Evolutionary conservation across 1,140 invertebrate species (phyloP), one percentile per base, ranked within the genome.

Genomic region (Procambarus clarkii): DNA sequence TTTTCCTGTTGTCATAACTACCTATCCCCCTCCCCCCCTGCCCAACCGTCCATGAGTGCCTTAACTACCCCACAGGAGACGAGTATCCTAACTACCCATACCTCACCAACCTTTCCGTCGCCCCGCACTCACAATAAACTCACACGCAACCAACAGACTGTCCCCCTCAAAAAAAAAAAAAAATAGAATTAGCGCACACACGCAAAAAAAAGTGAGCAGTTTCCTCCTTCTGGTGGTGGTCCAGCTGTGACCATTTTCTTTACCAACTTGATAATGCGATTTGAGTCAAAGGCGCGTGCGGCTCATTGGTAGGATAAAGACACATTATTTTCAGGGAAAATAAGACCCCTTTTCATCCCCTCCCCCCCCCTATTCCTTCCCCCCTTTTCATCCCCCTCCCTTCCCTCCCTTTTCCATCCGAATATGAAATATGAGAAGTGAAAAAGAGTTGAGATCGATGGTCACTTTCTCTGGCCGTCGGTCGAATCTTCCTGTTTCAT

Each of bases 201-300:
- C 34, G n/a, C n/a, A n/a, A 34, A 34, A 34, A 34, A 34, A 34
- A 34, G 34, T 34, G 34, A 34, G 34, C 34, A 34, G 34, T 34
- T 1, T 34, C 34, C 34, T 1, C 34, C 85, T 50, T n/a, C 45
- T 71, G 58, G 24, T 71, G 58, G 24, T 58, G 54, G 44, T 34
- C 81, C 88, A 91, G 88, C 54, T 91, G 88, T 91, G 80, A 76
- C 82, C 88, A 91, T 91, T 91, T 91, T 76, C 81, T 91, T 91
- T 90, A 76, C 88, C 76, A 84, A 91, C 88, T 85, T 78, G 71
- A 78, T 91, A 91, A 91, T 91, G 79, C 48, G 88, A 85, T 91
- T 91, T 82, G 50, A 2, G 81, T 21, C 69, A 7, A n/a, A 34
- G 48, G 34, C 82, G 88, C 88, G 88, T 85, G 88, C 54, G 48